phyloP scores from a whole-genome alignment of 2,797 vertebrate genomes.

The Spheniscus humboldti region DNA sequence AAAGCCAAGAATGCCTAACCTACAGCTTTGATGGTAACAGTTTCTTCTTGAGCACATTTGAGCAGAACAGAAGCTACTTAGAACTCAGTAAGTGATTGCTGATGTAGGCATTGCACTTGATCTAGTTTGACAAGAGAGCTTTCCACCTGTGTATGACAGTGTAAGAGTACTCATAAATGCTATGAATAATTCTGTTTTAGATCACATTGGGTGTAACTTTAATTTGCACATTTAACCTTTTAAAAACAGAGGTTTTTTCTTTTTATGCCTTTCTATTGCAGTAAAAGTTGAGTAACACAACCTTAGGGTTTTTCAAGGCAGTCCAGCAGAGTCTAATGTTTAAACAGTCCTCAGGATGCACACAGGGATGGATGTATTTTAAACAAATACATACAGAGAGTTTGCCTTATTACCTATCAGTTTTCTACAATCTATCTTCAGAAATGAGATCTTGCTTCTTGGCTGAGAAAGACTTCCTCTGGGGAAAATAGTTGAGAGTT shows the following conservation, averaged over 20 bases:
- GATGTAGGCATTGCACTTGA: neutral
- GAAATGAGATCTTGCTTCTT: neutral
- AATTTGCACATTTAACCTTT: neutral
- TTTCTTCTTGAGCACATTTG: neutral
- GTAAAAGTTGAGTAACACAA: neutral
- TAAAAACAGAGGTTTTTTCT: neutral
- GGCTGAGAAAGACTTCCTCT: neutral
- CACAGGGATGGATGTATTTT: neutral
- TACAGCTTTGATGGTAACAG: neutral
- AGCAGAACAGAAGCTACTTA: neutral
- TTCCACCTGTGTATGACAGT: neutral
- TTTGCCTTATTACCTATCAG: neutral
- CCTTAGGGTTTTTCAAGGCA: neutral
- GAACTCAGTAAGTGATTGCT: neutral
- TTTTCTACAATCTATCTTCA: neutral
- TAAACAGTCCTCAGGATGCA: neutral
- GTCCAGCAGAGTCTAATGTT: neutral
- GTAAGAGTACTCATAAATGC: neutral
- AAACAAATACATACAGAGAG: neutral
- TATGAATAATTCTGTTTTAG: neutral
- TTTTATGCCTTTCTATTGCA: neutral
- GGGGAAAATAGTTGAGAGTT: neutral
- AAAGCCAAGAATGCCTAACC: neutral
- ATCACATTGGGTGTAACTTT: neutral
- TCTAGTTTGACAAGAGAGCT: neutral